A percentile compares a stretch with the other conserved stretches of the same genome.
phyloP scores from a whole-genome alignment of 2,113 vertebrate genomes.

The Myanophis thanlyinensis region DNA sequence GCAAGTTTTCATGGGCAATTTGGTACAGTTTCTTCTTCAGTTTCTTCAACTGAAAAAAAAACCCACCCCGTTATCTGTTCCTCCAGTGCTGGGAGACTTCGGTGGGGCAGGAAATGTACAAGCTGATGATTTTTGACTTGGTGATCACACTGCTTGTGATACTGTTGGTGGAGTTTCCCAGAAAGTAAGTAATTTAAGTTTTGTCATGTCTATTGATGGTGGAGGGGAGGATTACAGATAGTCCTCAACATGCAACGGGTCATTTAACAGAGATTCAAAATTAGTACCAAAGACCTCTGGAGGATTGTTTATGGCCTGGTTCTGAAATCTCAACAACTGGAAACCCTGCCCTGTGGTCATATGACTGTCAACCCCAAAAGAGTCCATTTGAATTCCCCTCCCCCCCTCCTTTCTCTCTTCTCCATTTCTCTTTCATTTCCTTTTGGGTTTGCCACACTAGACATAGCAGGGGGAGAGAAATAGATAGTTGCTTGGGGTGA shows the following conservation, averaged over 20 bases:
- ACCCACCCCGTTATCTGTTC: background rate
- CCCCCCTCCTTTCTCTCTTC: too few relatives aligned
- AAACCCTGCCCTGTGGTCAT: background rate
- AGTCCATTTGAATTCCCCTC: too few relatives aligned
- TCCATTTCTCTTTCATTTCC: too few relatives aligned
- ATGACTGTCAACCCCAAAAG: too few relatives aligned
- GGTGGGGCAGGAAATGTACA: constrained; percentile 91
- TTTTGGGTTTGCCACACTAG: too few relatives aligned
- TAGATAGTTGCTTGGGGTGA: too few relatives aligned
- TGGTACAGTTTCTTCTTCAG: too few relatives aligned
- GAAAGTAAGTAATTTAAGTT: constrained; percentile 69
- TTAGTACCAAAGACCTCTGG: background rate
- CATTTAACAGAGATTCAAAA: background rate
- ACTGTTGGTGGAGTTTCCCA: constrained; percentile 81
- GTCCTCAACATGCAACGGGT: background rate
- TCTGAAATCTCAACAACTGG: background rate
- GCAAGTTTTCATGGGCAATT: background rate
- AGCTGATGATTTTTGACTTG: constrained; percentile 83
- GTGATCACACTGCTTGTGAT: constrained; percentile 73
- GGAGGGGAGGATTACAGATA: background rate
- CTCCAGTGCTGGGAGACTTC: constrained; percentile 89
- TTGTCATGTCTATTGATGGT: background rate
- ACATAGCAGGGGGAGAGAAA: too few relatives aligned
- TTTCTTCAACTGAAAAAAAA: too few relatives aligned
- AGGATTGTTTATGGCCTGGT: too few relatives aligned